phyloP scores from a whole-genome alignment of 2,888 invertebrate species.

The Drosophila helvetica region DNA sequence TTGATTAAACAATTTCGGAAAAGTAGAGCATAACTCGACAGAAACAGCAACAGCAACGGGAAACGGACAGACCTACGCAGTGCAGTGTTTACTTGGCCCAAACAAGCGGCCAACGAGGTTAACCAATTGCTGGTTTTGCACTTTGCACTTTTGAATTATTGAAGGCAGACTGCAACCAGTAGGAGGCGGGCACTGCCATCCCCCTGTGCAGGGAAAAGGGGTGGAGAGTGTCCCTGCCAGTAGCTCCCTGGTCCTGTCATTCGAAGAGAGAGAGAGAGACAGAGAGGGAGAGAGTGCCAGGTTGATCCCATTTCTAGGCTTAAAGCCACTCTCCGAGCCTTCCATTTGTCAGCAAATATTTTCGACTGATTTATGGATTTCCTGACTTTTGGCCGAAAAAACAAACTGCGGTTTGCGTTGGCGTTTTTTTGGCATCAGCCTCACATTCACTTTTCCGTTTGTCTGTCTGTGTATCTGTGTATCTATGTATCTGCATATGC shows the following conservation, averaged over 20 bases:
- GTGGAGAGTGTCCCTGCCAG: too few relatives aligned
- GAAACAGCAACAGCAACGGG: constrained; percentile 5
- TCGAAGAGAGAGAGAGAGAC: too few relatives aligned
- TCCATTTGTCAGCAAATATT: constrained; percentile 38
- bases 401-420: constrained; percentile 29
- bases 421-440: constrained; percentile 39
- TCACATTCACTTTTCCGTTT: constrained; percentile 47
- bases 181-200: neutral
- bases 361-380: constrained; percentile 38
- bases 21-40: constrained; percentile 34
- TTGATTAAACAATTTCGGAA: constrained; percentile 45
- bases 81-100: constrained; percentile 63
- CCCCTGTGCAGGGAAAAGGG: too few relatives aligned
- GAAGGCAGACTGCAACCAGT: constrained; percentile 12
- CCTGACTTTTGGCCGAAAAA: neutral
- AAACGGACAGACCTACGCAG: constrained; percentile 4
- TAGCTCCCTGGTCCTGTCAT: too few relatives aligned
- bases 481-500: constrained; percentile 11
- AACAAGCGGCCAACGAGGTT: constrained; percentile 54
- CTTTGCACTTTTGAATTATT: constrained; percentile 55
- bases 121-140: constrained; percentile 41
- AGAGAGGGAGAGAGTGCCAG: neutral
- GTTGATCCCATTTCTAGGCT: neutral
- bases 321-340: constrained; percentile 21
- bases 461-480: constrained; percentile 1